These are phyloP conservation scores for Apodemia hepburni DNA, from an alignment of 2,888 invertebrate genomes.

Conservation along the genomic window DNA sequence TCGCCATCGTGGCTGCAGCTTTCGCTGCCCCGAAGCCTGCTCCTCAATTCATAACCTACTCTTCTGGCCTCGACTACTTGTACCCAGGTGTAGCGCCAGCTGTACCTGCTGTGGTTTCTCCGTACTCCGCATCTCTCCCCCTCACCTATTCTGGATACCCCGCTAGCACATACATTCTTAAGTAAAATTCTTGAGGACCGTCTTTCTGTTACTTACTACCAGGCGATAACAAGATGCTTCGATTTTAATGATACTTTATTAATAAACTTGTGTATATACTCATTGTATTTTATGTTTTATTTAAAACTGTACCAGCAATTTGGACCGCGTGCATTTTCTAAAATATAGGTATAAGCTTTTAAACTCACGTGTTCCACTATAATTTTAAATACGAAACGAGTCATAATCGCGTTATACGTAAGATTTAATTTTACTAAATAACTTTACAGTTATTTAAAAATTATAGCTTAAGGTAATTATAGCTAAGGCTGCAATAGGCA, in stretches of 20 bases:
- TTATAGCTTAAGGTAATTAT: no score
- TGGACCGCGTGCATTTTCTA: no score
- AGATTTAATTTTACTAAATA: no score
- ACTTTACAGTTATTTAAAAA: no score
- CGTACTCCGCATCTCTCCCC: conserved; percentile 43
- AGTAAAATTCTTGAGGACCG: background rate
- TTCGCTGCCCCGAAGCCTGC: conserved; percentile 62
- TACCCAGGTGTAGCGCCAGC: conserved; percentile 42
- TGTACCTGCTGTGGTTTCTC: conserved; percentile 41
- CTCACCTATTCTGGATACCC: conserved; percentile 47
- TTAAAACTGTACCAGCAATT: background rate
- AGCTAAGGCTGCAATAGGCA: no score
- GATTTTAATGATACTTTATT: background rate
- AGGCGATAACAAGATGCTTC: background rate
- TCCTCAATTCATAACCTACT: conserved; percentile 47
- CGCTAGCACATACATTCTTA: conserved; percentile 38
- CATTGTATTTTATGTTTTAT: background rate
- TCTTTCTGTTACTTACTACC: background rate
- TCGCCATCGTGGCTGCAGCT: conserved; percentile 72
- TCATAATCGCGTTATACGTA: no score
- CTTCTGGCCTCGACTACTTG: conserved; percentile 49
- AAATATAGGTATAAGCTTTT: no score
- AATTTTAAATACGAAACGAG: no score
- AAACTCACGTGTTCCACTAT: no score
- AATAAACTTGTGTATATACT: background rate